Evolutionary conservation across 2,797 vertebrate species (phyloP).

Genomic region (Jordanella pulchra): DNA sequence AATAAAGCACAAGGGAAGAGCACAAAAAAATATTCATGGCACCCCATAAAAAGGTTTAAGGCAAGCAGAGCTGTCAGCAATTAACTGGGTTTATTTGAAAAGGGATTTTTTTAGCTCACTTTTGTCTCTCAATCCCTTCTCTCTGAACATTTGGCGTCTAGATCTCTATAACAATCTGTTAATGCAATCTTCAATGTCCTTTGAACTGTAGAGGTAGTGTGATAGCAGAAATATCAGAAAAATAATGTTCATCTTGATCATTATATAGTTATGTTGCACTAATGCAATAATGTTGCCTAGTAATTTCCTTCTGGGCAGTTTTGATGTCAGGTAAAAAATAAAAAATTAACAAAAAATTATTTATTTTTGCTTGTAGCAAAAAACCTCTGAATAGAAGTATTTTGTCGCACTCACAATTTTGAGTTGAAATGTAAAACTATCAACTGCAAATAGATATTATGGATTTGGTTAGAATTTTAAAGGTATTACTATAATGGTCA

Average conservation of each 20-base stretch:
- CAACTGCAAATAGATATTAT: background rate
- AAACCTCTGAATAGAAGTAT: background rate
- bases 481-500: no score
- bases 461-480: background rate
- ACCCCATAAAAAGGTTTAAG: constrained; percentile 66
- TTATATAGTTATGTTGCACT: background rate
- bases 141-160: constrained; percentile 50
- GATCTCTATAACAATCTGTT: constrained; percentile 47
- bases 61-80: constrained; percentile 74
- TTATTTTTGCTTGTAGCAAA: no score
- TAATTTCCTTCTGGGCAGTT: no score
- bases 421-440: background rate
- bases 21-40: constrained; percentile 69
- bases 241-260: background rate
- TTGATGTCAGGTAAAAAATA: no score
- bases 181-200: constrained; percentile 29
- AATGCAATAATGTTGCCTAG: no score
- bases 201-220: background rate
- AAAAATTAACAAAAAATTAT: no score
- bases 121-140: constrained; percentile 47
- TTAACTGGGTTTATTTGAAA: constrained; percentile 67
- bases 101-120: constrained; percentile 65
- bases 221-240: no score
- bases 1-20: constrained; percentile 64
- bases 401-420: no score